Evolutionary conservation across 2,113 vertebrate species (phyloP), one percentile per base, ranked within the genome.

Genomic region (Seriola aureovittata): DNA sequence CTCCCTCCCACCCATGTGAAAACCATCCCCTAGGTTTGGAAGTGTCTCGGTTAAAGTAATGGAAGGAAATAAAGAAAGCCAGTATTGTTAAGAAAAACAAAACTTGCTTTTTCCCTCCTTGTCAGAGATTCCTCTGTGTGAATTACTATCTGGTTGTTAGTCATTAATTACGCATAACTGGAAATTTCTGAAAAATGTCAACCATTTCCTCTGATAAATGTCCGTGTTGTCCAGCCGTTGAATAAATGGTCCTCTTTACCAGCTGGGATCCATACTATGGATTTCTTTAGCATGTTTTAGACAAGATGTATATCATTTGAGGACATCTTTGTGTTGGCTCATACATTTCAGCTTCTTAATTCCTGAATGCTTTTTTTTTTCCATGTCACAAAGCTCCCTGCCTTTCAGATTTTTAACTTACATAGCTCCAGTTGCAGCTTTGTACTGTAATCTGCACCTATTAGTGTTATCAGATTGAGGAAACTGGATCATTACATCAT

Each of bases 61-160:
- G 52, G 62, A 14, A 32, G 23, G 78, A 71, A 68, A 75, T 60
- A 42, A 83, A 88, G 81, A 90, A 89, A 88, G 85, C 36, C 76
- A 23, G 68, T 66, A 88, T 81, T 90, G 86, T 90, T 80, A 48
- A 52, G 63, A 78, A 88, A 87, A 85, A 93, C 55, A 85, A 74
- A 85, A 85, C 55, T 4, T 25, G 42, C 66, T 75, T 89, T 48
- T 70, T 80, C 38, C 36, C 59, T 55, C 21, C 62, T 54, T 70
- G 71, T 78, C 63, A 63, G 48, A 11, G 70, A 88, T 75, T 72
- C 59, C 52, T 69, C 48, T 44, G 50, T 19, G 36, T 83, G 76
- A 89, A 81, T 80, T 79, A 83, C 77, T 81, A 73, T 82, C 84
- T 62, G 75, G 34, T 46, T 59, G 59, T 40, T 68, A 55, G 74